Evolutionary conservation across 2,113 vertebrate genomes (phyloP), one percentile per base, ranked within the genome.

Genomic region (Callaeas wilsoni): DNA sequence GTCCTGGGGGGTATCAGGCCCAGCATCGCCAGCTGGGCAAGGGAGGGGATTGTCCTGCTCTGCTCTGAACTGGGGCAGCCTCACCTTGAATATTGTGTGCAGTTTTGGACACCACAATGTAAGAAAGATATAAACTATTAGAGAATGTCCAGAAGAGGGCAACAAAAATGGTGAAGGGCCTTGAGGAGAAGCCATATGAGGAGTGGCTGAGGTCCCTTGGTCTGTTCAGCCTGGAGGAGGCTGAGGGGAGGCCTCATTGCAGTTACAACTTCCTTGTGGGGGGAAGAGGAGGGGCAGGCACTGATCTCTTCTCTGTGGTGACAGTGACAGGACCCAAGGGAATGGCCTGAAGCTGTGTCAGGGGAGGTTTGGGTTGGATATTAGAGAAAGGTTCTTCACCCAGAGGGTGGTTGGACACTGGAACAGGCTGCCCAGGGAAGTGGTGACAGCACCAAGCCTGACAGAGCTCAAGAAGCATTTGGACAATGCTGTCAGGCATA

Each of bases 11-110:
- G 1, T 52, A 35, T 50, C 16, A 57, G 33, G 20, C 16, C 12
- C 41, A 75, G 49, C 50, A 65, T 20, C 0, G 0, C 13, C 50
- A 67, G 35, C 30, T 0, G 0, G 7, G 44, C 2, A 42, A 57
- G 44, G 35, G 35, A 76, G 4, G 26, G 30, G 52, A 85, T 12
- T 67, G 60, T 42, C 35, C 44, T 0, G 0, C 25, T 57, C 50
- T 49, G 3, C 13, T 75, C 69, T 74, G 70, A 19, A 2, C 30
- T 65, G 50, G n/a, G 19, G 25, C 2, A 0, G 59, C 25, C 30
- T 85, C 82, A n/a, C 20, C 16, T 75, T 41, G 35, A 65, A 16
- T 56, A 10, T 0, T 35, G 35, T 7, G 25, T 13, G 42, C 25
- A 35, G 10, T 32, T 75, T 26, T 42, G 42, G 27, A 2, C 14